Conservation (phyloP, 2,888 invertebrate species). For the Aethes cnicana region DNA sequence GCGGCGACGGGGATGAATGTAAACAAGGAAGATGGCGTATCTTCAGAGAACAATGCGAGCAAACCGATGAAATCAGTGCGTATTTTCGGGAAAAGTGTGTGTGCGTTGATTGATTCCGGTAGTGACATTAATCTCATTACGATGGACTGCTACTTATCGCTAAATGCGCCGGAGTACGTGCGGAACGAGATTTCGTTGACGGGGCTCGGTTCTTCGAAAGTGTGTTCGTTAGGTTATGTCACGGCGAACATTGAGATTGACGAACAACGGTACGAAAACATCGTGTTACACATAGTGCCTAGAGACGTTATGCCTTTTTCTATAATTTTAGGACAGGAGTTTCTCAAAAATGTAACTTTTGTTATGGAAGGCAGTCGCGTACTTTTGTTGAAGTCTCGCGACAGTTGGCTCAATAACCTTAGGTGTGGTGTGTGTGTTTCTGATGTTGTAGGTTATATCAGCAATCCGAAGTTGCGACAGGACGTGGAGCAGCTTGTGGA, state of each 20-base stretch:
- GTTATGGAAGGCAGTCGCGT: conserved; percentile 18
- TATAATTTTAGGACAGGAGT: conserved; percentile 25
- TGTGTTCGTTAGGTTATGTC: background rate
- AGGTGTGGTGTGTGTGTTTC: background rate
- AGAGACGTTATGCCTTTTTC: conserved; percentile 23
- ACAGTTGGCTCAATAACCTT: conserved; percentile 1
- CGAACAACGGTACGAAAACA: background rate
- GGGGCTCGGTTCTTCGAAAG: background rate
- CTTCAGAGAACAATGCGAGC: too few relatives aligned
- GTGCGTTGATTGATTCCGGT: conserved; percentile 24
- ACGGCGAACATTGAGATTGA: background rate
- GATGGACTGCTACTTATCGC: background rate
- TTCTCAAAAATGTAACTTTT: conserved; percentile 10
- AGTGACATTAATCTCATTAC: conserved; percentile 25
- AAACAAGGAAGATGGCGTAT: conserved; percentile 6
- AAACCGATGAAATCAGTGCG: conserved; percentile 23
- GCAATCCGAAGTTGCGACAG: background rate
- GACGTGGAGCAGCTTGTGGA: background rate
- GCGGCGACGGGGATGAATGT: too few relatives aligned
- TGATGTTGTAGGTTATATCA: background rate
- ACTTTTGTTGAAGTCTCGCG: conserved; percentile 7
- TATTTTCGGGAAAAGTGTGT: conserved; percentile 11
- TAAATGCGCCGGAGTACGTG: background rate
- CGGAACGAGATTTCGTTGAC: background rate
- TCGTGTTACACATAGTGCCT: conserved; percentile 19